These are phyloP conservation scores for Arvicanthis niloticus DNA, from an alignment of 2,113 vertebrate genomes.

Conservation along the genomic window DNA sequence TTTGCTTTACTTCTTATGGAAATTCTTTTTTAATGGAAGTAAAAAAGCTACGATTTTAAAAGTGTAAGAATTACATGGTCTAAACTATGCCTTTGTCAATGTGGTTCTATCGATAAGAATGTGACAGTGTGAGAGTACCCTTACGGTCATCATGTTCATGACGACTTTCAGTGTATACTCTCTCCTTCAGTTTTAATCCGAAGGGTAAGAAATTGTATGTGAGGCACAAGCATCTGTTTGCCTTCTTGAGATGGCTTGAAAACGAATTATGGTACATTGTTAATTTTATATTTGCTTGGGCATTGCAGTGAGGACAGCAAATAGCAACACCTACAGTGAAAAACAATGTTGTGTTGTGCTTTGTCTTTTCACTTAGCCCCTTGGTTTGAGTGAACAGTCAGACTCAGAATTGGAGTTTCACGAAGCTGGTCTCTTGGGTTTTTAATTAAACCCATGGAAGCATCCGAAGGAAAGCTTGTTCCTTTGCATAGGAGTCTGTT, in stretches of 20 bases:
- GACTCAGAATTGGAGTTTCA: not conserved
- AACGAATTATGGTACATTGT: not conserved
- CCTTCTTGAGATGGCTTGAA: slow-evolving; percentile 19
- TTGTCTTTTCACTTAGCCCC: not conserved
- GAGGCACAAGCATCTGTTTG: slow-evolving; percentile 17
- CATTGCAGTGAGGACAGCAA: not conserved
- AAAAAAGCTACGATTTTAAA: slow-evolving; percentile 19
- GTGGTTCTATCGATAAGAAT: not conserved
- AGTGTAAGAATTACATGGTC: not conserved
- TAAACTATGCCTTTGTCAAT: slow-evolving; percentile 38
- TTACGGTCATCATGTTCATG: not conserved
- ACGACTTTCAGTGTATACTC: not conserved
- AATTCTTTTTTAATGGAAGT: not conserved
- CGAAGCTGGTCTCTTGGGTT: not conserved
- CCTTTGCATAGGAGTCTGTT: slow-evolving; percentile 10
- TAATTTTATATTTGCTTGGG: not conserved
- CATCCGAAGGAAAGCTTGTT: not conserved
- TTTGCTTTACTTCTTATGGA: not conserved
- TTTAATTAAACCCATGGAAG: not conserved
- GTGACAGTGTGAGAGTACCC: slow-evolving; percentile 1
- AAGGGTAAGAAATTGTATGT: slow-evolving; percentile 35
- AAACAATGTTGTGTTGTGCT: not conserved
- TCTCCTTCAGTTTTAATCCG: not conserved
- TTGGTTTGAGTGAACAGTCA: not conserved
- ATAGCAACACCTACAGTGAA: not conserved